Evolutionary conservation across 2,888 invertebrate species (phyloP).

Genomic region (Aplocera efformata): DNA sequence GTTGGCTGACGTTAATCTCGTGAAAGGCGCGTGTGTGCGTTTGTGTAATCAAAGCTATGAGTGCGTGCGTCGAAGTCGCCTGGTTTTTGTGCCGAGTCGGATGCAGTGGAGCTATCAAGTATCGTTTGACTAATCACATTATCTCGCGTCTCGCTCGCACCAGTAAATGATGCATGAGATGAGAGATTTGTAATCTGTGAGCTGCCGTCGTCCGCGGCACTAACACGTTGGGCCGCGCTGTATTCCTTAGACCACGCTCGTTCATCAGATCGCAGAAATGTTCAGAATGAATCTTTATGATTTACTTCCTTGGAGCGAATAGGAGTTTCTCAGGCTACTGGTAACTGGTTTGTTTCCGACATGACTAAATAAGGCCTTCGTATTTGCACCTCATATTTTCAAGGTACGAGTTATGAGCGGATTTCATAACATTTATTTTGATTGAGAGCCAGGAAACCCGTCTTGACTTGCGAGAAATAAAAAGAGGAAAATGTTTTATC

Average conservation of each 20-base stretch:
- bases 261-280: constrained; percentile 58
- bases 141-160: constrained; percentile 49
- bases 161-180: constrained; percentile 38
- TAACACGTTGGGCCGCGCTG: constrained; percentile 39
- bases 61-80: constrained; percentile 57
- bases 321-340: constrained; percentile 70
- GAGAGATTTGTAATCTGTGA: constrained; percentile 43
- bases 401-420: constrained; percentile 36
- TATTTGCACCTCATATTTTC: constrained; percentile 68
- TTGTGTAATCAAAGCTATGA: constrained; percentile 56
- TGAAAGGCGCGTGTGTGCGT: constrained; percentile 48
- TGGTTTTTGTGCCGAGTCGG: constrained; percentile 59
- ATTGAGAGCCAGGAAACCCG: constrained; percentile 40
- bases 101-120: constrained; percentile 54
- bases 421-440: constrained; percentile 47
- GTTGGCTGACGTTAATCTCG: constrained; percentile 74
- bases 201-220: constrained; percentile 40
- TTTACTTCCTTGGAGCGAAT: constrained; percentile 59
- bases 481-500: constrained; percentile 20
- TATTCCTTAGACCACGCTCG: constrained; percentile 42
- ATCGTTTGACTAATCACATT: constrained; percentile 55
- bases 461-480: constrained; percentile 21
- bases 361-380: constrained; percentile 66
- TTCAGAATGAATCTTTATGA: constrained; percentile 68
- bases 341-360: constrained; percentile 67